phyloP scores from a whole-genome alignment of 2,888 invertebrate species.

The Protula sp. region DNA sequence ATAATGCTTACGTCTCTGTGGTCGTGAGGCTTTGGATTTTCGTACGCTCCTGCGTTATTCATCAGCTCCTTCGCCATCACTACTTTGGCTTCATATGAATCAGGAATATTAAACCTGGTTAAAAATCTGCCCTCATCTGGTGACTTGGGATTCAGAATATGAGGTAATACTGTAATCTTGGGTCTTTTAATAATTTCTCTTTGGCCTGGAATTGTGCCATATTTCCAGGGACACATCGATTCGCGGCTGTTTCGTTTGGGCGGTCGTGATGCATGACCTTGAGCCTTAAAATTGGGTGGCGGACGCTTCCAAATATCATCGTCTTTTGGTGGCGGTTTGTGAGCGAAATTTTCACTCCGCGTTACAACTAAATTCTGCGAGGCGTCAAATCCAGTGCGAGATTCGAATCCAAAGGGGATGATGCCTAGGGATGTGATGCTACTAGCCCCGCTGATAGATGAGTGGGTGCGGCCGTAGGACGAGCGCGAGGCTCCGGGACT shows the following conservation, averaged over 20 bases:
- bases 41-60: constrained; percentile 31
- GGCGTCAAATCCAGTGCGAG: constrained; percentile 41
- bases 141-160: constrained; percentile 22
- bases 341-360: constrained; percentile 32
- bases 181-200: constrained; percentile 26
- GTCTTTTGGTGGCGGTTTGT: constrained; percentile 22
- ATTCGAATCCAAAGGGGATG: constrained; percentile 33
- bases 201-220: constrained; percentile 40
- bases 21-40: constrained; percentile 41
- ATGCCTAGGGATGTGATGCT: background rate
- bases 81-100: constrained; percentile 43
- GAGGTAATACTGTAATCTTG: constrained; percentile 18
- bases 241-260: constrained; percentile 46
- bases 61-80: constrained; percentile 37
- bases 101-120: constrained; percentile 34
- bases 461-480: background rate
- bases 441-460: background rate
- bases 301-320: constrained; percentile 44
- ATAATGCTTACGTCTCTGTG: constrained; percentile 47
- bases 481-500: too few species aligned
- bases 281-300: constrained; percentile 47
- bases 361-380: constrained; percentile 34
- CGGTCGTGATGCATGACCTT: constrained; percentile 39
- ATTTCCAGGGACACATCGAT: constrained; percentile 46
- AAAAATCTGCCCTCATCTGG: constrained; percentile 20